A percentile compares a stretch with the other conserved stretches of the same genome.
These are phyloP conservation scores for Sebastes minor DNA, from an alignment of 2,797 vertebrate genomes.

Conservation along the genomic window DNA sequence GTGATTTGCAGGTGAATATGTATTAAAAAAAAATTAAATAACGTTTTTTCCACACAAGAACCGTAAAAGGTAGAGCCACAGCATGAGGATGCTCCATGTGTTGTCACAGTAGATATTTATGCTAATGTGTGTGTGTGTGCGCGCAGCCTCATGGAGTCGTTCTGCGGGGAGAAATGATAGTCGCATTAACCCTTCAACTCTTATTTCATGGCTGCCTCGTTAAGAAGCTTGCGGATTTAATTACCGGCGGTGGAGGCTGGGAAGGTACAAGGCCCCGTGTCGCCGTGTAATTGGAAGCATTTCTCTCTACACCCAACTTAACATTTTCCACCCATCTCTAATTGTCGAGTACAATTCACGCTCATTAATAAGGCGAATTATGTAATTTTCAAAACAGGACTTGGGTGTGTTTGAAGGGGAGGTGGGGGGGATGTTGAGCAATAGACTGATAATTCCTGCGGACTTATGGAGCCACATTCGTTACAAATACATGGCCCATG, in stretches of 20 bases:
- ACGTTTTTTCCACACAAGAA: not conserved
- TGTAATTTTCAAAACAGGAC: slow-evolving; percentile 76
- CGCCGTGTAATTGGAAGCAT: slow-evolving; percentile 75
- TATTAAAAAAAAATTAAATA: no score
- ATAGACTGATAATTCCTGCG: slow-evolving; percentile 47
- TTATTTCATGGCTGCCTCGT: slow-evolving; percentile 77
- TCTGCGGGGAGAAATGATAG: slow-evolving; percentile 76
- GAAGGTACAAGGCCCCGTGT: slow-evolving; percentile 77
- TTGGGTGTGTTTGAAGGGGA: slow-evolving; percentile 48
- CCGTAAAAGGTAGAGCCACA: not conserved
- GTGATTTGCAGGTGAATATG: slow-evolving; percentile 31
- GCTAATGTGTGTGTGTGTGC: slow-evolving; percentile 44
- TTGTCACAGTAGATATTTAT: slow-evolving; percentile 60
- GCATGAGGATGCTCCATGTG: not conserved
- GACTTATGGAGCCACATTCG: slow-evolving; percentile 34
- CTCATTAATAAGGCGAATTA: slow-evolving; percentile 79
- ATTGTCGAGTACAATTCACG: slow-evolving; percentile 76
- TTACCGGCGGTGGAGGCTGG: slow-evolving; percentile 70
- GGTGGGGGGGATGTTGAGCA: slow-evolving; percentile 15
- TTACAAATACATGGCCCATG: slow-evolving; percentile 25
- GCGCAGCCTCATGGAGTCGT: slow-evolving; percentile 64
- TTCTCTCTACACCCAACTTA: slow-evolving; percentile 77
- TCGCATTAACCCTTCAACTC: slow-evolving; percentile 82
- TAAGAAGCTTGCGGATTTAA: slow-evolving; percentile 80
- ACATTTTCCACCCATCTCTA: slow-evolving; percentile 79